Percentiles rank a stretch among this genome's conserved stretches.
Conservation (phyloP, 1,140 invertebrate species). For the Calephelis nemesis region DNA sequence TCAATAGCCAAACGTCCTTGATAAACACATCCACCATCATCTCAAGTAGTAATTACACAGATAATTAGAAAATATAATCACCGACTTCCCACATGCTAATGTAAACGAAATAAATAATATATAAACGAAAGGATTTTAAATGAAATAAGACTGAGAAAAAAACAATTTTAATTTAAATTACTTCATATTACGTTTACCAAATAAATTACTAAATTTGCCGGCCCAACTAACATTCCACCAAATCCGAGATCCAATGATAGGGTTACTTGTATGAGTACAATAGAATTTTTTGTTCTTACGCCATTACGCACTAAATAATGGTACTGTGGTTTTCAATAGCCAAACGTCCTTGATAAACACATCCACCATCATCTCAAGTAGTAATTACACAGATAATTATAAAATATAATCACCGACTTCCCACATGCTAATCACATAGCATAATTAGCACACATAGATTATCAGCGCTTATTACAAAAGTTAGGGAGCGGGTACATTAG, state of each 20-base stretch:
- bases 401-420: constrained; percentile 32
- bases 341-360: constrained; percentile 19
- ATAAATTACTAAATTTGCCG: too few species aligned
- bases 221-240: too few species aligned
- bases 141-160: too few species aligned
- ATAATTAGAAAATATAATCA: constrained; percentile 31
- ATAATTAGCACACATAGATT: constrained; percentile 45
- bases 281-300: constrained; percentile 1
- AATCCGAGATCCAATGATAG: too few species aligned
- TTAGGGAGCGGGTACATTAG: constrained; percentile 15
- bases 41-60: constrained; percentile 28
- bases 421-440: constrained; percentile 41
- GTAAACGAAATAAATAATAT: too few species aligned
- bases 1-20: constrained; percentile 20
- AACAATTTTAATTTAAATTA: too few species aligned
- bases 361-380: constrained; percentile 21
- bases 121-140: too few species aligned
- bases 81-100: constrained; percentile 44
- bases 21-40: constrained; percentile 17
- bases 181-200: too few species aligned
- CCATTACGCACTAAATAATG: background rate
- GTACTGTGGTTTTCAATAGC: constrained; percentile 19
- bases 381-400: constrained; percentile 32
- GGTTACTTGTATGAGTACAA: background rate
- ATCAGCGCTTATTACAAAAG: constrained; percentile 30